Base-by-base conservation (phyloP, 2,113 vertebrate genomes). In the Cairina moschata region DNA sequence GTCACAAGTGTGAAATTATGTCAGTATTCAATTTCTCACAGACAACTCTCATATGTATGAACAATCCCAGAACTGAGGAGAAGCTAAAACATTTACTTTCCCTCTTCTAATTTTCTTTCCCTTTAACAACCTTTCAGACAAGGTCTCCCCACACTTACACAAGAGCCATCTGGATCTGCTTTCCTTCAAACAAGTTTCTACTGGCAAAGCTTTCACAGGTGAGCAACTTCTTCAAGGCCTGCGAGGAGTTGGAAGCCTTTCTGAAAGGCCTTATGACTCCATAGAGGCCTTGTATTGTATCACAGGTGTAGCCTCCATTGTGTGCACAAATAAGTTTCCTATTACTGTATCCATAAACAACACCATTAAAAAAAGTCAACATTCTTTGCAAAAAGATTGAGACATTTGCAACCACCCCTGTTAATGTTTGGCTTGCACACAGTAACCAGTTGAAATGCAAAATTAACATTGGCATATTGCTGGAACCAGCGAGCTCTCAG, bases 21-120 rank as follows among this genome's bases (percentile, higher is more conserved):
- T 89, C 54, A 0, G 3, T 28, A 60, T 60, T 73, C 80, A n/a
- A 9, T 84, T 96, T 94, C 91, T 81, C 83, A 93, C 60, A 72
- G 88, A 44, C 52, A 90, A 1, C 15, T 38, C 75, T 78, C 42
- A 48, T 36, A 83, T 4, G 23, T 69, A 76, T 60, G 69, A 88
- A 80, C 40, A 96, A 69, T 66, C 29, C 44, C 38, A 89, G 76
- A 86, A 84, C 55, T 31, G 56, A 86, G 74, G 69, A 86, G 83
- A 97, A 94, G 93, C 92, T 91, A 93, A 93, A 91, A 95, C 93
- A 92, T 13, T 22, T 88, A 68, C 88, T 88, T n/a, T 68, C 32
- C 23, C 68, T 65, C 79, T 82, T 48, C 79, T 92, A 83, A 86
- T 96, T 97, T 92, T 76, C 66, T 69, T 52, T 83, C 5, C 32